Percentiles rank a stretch among this genome's conserved stretches.
phyloP scores from a whole-genome alignment of 2,888 invertebrate genomes.

The Caenorhabditis sp. region DNA sequence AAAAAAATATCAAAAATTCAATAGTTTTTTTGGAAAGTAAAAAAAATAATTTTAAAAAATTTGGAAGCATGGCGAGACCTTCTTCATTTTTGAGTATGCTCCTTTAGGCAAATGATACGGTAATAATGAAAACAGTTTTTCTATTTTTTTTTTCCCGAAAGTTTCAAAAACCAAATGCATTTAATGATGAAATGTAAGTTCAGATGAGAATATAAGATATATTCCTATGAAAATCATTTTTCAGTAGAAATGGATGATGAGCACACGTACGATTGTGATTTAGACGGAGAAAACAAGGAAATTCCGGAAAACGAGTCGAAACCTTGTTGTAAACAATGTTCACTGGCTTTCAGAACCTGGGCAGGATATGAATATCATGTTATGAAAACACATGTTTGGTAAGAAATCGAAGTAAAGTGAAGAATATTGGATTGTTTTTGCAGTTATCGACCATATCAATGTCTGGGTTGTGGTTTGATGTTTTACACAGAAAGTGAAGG shows the following conservation, averaged over 20 bases:
- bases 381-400: constrained; percentile 11
- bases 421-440: background rate
- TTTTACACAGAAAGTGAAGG: constrained; percentile 32
- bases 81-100: too few relatives aligned
- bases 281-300: constrained; percentile 11
- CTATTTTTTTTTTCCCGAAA: too few relatives aligned
- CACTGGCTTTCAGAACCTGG: constrained; percentile 12
- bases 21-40: too few relatives aligned
- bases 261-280: background rate
- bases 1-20: too few relatives aligned
- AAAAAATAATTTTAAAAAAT: too few relatives aligned
- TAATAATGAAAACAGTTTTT: too few relatives aligned
- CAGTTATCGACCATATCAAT: constrained; percentile 24
- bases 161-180: too few relatives aligned
- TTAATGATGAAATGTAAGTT: too few relatives aligned
- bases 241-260: background rate
- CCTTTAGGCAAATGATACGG: too few relatives aligned
- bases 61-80: too few relatives aligned
- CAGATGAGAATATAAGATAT: too few relatives aligned
- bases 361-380: constrained; percentile 25
- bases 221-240: too few relatives aligned
- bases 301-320: constrained; percentile 13
- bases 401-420: background rate
- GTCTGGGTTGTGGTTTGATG: constrained; percentile 9
- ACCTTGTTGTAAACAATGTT: constrained; percentile 22